Base-by-base conservation (phyloP, 2,888 invertebrate species). In the Disparrhopalites patrizii region DNA sequence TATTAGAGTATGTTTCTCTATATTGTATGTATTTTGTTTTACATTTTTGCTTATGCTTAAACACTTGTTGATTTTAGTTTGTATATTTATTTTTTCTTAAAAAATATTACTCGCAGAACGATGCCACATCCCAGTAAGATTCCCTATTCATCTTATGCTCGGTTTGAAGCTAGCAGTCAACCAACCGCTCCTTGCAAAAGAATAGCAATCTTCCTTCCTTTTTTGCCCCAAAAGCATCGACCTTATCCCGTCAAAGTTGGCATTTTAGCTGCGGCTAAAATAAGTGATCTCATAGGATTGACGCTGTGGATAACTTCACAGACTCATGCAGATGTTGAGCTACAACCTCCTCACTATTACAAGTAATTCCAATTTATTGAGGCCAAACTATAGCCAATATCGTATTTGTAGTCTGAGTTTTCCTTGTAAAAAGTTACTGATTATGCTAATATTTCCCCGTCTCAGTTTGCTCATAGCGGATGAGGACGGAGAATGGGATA, bases 401-500 rank as follows among this genome's bases (percentile, higher is more conserved):
- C 5, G 5, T n/a, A 43, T n/a, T 27, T 43, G 3, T 43, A 25
- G 55, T 56, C n/a, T 3, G 15, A 8, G 2, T 28, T 28, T 55
- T 31, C 28, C n/a, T 18, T 23, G 25, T 50, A 13, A 50, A 50
- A 36, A 36, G 36, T 36, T 36, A 36, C 13, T 36, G 13, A 8
- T 50, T 10, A 20, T 47, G 50, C 18, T n/a, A 15, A 13, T 13
- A 47, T 47, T 13, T 8, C 7, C 8, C 15, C 18, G 15, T 47
- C 30, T 93, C 79, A 91, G 92, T 50, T 83, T 97, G 63, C 93
- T 91, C 78, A 93, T 97, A 79, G 94, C 93, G 28, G 97, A 97
- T 81, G 96, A 97, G 77, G 94, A 95, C 78, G 97, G 96, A 1
- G 95, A 95, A 81, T 90, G 93, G 2, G 94, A 94, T 79, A 85